These are phyloP conservation scores for Pungitius pungitius DNA, from an alignment of 2,113 vertebrate genomes.

Conservation along the genomic window DNA sequence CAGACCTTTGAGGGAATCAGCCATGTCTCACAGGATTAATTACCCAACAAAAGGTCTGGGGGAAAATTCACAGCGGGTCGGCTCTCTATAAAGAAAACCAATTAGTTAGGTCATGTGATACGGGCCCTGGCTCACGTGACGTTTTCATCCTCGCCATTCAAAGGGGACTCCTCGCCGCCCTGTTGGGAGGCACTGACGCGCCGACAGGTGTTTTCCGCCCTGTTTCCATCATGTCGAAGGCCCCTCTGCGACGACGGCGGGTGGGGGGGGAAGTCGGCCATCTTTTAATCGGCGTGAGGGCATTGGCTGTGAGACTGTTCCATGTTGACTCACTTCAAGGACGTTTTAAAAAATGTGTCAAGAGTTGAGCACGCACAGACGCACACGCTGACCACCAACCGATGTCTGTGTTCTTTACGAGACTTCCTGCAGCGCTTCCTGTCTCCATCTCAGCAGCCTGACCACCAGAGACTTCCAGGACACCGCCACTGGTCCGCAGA, in stretches of 20 bases:
- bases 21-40: slow-evolving; percentile 32
- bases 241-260: slow-evolving; percentile 16
- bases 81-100: slow-evolving; percentile 56
- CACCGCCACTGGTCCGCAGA: slow-evolving; percentile 1
- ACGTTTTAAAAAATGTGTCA: not conserved
- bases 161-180: not conserved
- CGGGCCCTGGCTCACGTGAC: slow-evolving; percentile 27
- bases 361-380: not conserved
- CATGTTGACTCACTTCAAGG: slow-evolving; percentile 1
- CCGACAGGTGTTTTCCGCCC: not conserved
- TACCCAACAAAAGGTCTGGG: slow-evolving; percentile 31
- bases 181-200: slow-evolving; percentile 5
- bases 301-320: not conserved
- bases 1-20: not conserved
- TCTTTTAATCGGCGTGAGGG: slow-evolving; percentile 53
- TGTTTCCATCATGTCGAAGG: too few species aligned
- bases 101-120: slow-evolving; percentile 61
- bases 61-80: slow-evolving; percentile 60
- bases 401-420: slow-evolving; percentile 52
- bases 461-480: slow-evolving; percentile 33
- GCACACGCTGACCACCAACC: not conserved
- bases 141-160: slow-evolving; percentile 30
- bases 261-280: slow-evolving; percentile 51
- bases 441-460: slow-evolving; percentile 41
- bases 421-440: slow-evolving; percentile 67